Conservation (phyloP, 2,113 vertebrate genomes). For the Tyrannus savana region DNA sequence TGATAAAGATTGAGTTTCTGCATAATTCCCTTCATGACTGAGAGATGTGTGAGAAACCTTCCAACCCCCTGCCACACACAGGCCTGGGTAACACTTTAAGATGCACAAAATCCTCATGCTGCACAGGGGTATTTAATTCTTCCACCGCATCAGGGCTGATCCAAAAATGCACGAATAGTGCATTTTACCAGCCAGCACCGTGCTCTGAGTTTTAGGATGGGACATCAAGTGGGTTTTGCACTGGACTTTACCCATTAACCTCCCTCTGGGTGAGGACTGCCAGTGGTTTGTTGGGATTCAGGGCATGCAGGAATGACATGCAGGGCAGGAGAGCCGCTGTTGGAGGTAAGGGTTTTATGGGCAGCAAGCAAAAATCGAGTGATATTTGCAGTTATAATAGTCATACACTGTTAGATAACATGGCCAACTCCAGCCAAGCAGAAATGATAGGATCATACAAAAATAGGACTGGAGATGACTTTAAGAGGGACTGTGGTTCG, state of each 20-base stretch:
- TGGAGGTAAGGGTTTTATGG: neutral
- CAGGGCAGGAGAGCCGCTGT: neutral
- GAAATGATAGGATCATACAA: slow-evolving; percentile 17
- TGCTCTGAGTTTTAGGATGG: neutral
- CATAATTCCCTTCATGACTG: neutral
- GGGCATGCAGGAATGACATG: neutral
- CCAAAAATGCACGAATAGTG: neutral
- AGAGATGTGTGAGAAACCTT: neutral
- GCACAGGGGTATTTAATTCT: neutral
- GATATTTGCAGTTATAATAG: neutral
- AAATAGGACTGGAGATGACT: slow-evolving; percentile 28
- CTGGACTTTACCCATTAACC: neutral
- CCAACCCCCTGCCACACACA: accelerated
- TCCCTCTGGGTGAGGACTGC: neutral
- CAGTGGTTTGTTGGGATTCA: neutral
- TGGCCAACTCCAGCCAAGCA: slow-evolving; percentile 12
- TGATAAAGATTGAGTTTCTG: neutral
- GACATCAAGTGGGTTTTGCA: neutral
- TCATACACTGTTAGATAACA: neutral
- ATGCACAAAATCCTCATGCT: neutral
- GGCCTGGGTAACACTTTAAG: accelerated
- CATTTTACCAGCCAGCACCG: neutral
- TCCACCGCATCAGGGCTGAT: neutral
- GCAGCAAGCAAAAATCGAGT: neutral
- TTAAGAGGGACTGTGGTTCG: neutral